Base-by-base conservation (phyloP, 2,113 vertebrate genomes). In the Ploceus nigricollis region DNA sequence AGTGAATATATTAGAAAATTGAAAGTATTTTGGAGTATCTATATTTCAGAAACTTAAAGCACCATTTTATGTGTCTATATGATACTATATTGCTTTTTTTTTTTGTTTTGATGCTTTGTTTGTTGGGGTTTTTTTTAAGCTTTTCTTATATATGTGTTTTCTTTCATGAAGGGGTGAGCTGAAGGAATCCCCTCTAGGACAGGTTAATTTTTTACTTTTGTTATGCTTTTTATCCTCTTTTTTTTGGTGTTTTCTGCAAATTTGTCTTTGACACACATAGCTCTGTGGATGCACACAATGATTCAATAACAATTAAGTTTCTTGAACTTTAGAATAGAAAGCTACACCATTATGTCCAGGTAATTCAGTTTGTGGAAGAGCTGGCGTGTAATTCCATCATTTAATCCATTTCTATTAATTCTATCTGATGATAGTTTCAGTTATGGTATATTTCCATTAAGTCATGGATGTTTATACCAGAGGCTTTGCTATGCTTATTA, bases 341-440 rank as follows among this genome's bases (percentile, higher is more conserved):
- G 19, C 42, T 90, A 15, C 76, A 63, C 6, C 53, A 39, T 96
- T 93, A 85, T 60, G 21, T 17, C 54, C 22, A 1, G 7, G 37
- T 76, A 94, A 95, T 95, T 95, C 65, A 61, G n/a, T 94, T 76
- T 93, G 81, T 44, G 47, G 84, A 95, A 91, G n/a, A 86, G 22
- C 58, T 93, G 53, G 54, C 3, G 37, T 15, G 11, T 68, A 95
- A 95, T 96, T 89, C 31, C 76, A 56, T 91, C 57, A 87, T 86
- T 96, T 87, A 96, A 96, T 87, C 25, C 7, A 87, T 95, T 77
- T 96, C 53, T 58, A 69, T 91, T 96, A 89, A 73, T 97, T 97
- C 78, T 92, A 48, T 78, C 65, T 92, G 39, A 73, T 91, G 75
- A 91, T 78, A 75, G 77, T 89, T 94, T 92, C 48, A 79, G 53